Evolutionary conservation across 2,888 invertebrate species (phyloP).

Genomic region (Eupithecia insigniata): DNA sequence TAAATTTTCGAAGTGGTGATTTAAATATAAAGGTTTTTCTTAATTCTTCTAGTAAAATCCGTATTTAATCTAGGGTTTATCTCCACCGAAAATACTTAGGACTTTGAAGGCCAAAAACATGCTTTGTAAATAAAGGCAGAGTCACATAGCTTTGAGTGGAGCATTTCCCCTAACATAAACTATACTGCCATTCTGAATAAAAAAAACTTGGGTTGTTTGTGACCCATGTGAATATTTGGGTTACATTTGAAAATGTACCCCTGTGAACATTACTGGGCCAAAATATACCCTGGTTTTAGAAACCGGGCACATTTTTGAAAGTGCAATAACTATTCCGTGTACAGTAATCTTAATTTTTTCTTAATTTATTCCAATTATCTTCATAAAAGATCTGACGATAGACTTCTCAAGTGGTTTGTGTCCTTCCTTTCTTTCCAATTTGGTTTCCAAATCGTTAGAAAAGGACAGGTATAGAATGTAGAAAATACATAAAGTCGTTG

Average conservation of each 20-base stretch:
- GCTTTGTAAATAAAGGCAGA: slow-evolving; percentile 76
- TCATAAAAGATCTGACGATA: slow-evolving; percentile 58
- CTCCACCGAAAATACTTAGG: slow-evolving; percentile 74
- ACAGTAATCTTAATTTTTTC: not conserved
- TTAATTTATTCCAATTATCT: slow-evolving; percentile 39
- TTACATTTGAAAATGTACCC: slow-evolving; percentile 10
- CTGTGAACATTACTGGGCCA: slow-evolving; percentile 15
- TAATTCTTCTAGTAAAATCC: slow-evolving; percentile 25
- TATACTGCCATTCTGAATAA: slow-evolving; percentile 36
- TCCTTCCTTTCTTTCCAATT: slow-evolving; percentile 48
- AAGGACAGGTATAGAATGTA: slow-evolving; percentile 43
- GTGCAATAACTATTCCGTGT: slow-evolving; percentile 55
- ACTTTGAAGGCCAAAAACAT: slow-evolving; percentile 76
- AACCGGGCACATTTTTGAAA: slow-evolving; percentile 53
- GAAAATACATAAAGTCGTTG: slow-evolving; percentile 46
- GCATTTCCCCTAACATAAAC: slow-evolving; percentile 33
- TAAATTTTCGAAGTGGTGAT: not conserved
- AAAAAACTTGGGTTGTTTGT: slow-evolving; percentile 25
- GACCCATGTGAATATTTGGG: slow-evolving; percentile 17
- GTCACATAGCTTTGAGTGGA: slow-evolving; percentile 36
- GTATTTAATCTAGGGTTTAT: slow-evolving; percentile 52
- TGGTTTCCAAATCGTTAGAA: slow-evolving; percentile 48
- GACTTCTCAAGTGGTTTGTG: slow-evolving; percentile 17
- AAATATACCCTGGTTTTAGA: slow-evolving; percentile 28
- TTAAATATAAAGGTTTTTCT: slow-evolving; percentile 8